These are phyloP conservation scores for Porites lutea DNA, from an alignment of 64 coral and sea anemone species.

Conservation along the genomic window DNA sequence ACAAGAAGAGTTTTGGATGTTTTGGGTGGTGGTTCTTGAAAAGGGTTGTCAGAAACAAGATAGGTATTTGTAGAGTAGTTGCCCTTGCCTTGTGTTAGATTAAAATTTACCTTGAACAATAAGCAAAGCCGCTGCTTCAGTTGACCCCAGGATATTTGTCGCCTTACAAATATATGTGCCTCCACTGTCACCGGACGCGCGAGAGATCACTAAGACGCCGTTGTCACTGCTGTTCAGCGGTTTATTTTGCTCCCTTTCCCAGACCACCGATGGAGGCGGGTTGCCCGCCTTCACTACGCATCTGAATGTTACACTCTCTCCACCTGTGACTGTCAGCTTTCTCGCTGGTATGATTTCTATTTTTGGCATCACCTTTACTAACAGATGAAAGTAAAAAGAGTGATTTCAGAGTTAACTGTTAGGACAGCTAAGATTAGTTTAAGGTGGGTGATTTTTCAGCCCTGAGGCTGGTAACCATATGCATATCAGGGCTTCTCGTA, in stretches of 20 bases:
- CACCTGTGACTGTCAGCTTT: slow-evolving; percentile 74
- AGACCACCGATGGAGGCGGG: slow-evolving; percentile 68
- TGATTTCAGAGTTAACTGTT: too few species aligned
- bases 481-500: too few species aligned
- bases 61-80: too few species aligned
- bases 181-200: slow-evolving; percentile 60
- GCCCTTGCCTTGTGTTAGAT: not conserved
- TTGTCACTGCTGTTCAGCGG: slow-evolving; percentile 42
- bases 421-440: too few species aligned
- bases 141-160: slow-evolving; percentile 69
- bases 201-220: slow-evolving; percentile 76
- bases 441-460: too few species aligned
- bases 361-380: slow-evolving; percentile 79
- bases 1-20: too few species aligned
- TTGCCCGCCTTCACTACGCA: slow-evolving; percentile 76
- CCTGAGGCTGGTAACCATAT: too few species aligned
- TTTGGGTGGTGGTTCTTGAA: too few species aligned
- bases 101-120: slow-evolving; percentile 65
- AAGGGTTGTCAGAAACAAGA: too few species aligned
- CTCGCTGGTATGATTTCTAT: slow-evolving; percentile 81
- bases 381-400: not conserved
- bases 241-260: slow-evolving; percentile 46
- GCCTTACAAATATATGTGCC: slow-evolving; percentile 85
- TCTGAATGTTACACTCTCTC: slow-evolving; percentile 72
- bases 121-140: slow-evolving; percentile 64